Conservation (phyloP, 2,113 vertebrate genomes). For the Formicarius rufipectus region DNA sequence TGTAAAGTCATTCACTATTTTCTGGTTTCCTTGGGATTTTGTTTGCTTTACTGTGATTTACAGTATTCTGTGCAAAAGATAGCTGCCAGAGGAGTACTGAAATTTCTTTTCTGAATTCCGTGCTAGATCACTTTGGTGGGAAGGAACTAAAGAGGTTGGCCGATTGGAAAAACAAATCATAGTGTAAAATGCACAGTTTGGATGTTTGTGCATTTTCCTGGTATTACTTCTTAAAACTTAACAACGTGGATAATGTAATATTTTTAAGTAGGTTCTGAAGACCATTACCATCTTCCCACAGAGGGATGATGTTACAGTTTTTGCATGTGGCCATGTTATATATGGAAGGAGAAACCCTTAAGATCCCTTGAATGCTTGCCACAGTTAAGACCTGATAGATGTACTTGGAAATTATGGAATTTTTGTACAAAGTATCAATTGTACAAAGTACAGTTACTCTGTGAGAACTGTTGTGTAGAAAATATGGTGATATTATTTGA, state of each 20-base stretch:
- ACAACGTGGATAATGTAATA: neutral
- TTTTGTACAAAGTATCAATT: neutral
- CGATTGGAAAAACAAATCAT: neutral
- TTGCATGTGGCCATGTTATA: neutral
- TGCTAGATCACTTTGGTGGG: neutral
- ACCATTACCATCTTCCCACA: neutral
- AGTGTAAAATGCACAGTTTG: neutral
- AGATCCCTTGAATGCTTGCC: neutral
- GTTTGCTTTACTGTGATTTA: neutral
- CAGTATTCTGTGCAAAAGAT: neutral
- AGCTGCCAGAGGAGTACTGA: neutral
- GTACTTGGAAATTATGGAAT: neutral
- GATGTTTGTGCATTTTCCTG: neutral
- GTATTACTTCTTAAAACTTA: neutral
- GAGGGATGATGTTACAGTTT: neutral
- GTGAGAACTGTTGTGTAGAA: neutral
- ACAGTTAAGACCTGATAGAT: neutral
- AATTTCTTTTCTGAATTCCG: neutral
- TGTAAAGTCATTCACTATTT: neutral
- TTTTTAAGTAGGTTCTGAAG: neutral
- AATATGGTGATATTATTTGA: neutral
- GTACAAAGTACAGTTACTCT: no score
- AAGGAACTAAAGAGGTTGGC: neutral
- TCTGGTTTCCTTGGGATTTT: neutral
- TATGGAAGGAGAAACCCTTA: neutral